phyloP scores from a whole-genome alignment of 2,113 vertebrate species.

The Thunnus maccoyii region DNA sequence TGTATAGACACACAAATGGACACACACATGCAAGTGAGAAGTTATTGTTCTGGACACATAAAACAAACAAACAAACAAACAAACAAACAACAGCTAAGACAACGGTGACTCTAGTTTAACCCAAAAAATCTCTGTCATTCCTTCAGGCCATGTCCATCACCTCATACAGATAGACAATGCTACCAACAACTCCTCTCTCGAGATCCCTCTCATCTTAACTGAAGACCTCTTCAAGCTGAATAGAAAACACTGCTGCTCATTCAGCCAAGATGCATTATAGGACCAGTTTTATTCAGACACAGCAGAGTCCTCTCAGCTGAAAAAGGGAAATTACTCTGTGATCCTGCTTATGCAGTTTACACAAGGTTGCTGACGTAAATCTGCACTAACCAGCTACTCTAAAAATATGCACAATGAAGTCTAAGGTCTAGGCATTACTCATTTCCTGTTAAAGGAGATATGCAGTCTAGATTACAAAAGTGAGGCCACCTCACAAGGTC shows the following conservation, averaged over 20 bases:
- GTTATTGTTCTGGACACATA: background rate
- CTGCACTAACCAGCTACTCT: background rate
- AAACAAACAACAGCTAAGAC: background rate
- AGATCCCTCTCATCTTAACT: slow-evolving; percentile 17
- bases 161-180: background rate
- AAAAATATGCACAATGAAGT: background rate
- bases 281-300: background rate
- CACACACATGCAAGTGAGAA: background rate
- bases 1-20: slow-evolving; percentile 18
- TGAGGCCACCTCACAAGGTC: slow-evolving; percentile 29
- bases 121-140: background rate
- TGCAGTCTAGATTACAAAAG: slow-evolving; percentile 24
- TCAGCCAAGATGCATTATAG: slow-evolving; percentile 3
- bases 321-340: background rate
- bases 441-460: slow-evolving; percentile 24
- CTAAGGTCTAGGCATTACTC: background rate
- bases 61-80: too few species aligned
- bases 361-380: background rate
- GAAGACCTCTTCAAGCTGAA: slow-evolving; percentile 8
- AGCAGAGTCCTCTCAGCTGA: background rate
- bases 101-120: background rate
- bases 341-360: background rate
- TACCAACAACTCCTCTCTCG: background rate
- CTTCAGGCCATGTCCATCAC: background rate
- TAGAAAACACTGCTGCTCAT: slow-evolving; percentile 31